Evolutionary conservation across 2,888 invertebrate species (phyloP).

Genomic region (Drosophila anceps): DNA sequence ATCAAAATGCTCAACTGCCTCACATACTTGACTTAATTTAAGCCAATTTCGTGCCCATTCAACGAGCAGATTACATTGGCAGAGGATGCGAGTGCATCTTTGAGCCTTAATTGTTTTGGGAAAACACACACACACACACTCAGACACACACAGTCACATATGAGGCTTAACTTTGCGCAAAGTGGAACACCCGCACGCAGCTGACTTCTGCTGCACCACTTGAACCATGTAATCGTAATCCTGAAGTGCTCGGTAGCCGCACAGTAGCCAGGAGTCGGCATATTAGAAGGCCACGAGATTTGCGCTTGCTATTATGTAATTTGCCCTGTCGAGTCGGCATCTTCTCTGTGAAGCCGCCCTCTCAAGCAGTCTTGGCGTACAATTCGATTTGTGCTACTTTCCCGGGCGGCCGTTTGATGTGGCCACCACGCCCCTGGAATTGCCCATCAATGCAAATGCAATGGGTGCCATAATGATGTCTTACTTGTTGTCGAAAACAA

Average conservation of each 20-base stretch:
- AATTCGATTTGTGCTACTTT: slow-evolving; percentile 78
- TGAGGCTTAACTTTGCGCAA: slow-evolving; percentile 62
- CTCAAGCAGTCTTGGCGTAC: slow-evolving; percentile 38
- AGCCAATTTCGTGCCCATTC: slow-evolving; percentile 84
- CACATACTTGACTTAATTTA: slow-evolving; percentile 85
- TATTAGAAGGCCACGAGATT: slow-evolving; percentile 41
- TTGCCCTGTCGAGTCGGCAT: slow-evolving; percentile 58
- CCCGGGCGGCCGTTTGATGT: slow-evolving; percentile 60
- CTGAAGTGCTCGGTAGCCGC: slow-evolving; percentile 50
- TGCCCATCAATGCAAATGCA: slow-evolving; percentile 70
- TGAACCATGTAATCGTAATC: slow-evolving; percentile 67
- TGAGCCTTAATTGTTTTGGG: slow-evolving; percentile 67
- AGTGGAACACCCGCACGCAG: slow-evolving; percentile 76
- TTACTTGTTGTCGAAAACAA: slow-evolving; percentile 21
- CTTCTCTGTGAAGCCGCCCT: slow-evolving; percentile 23
- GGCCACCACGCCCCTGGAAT: slow-evolving; percentile 37
- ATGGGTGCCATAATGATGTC: slow-evolving; percentile 38
- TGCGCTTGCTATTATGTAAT: slow-evolving; percentile 81
- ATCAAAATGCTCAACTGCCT: slow-evolving; percentile 27
- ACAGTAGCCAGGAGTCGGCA: slow-evolving; percentile 49
- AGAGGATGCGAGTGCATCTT: slow-evolving; percentile 53
- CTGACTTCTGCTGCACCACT: slow-evolving; percentile 61
- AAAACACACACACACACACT: slow-evolving; percentile 38
- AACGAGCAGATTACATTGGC: slow-evolving; percentile 62
- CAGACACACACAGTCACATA: slow-evolving; percentile 37